Conservation (phyloP, 2,797 vertebrate species). For the Mastacembelus armatus region DNA sequence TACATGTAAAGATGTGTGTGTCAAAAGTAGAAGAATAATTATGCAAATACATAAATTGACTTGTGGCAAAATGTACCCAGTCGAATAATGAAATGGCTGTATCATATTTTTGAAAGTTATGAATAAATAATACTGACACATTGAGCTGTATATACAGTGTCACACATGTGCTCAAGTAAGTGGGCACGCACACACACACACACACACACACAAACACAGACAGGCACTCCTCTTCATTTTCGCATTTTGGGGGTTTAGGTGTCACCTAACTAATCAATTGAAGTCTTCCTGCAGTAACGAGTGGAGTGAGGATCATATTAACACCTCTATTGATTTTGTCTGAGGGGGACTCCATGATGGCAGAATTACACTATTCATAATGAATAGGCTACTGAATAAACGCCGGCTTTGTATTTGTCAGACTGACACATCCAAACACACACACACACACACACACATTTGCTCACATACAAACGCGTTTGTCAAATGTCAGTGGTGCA, state of each 20-base stretch:
- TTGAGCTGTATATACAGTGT: background rate
- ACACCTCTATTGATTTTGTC: slow-evolving; percentile 76
- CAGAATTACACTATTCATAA: slow-evolving; percentile 73
- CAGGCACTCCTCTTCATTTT: slow-evolving; percentile 10
- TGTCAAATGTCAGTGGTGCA: slow-evolving; percentile 66
- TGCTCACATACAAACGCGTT: slow-evolving; percentile 44
- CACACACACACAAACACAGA: slow-evolving; percentile 11
- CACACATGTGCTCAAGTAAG: too few species aligned
- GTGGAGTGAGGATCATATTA: slow-evolving; percentile 76
- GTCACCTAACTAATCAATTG: slow-evolving; percentile 76
- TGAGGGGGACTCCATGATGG: slow-evolving; percentile 64
- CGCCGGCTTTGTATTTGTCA: slow-evolving; percentile 50
- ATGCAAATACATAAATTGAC: background rate
- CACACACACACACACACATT: slow-evolving; percentile 7
- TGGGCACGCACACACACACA: slow-evolving; percentile 13
- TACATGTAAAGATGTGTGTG: background rate
- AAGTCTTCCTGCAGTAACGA: slow-evolving; percentile 72
- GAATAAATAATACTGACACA: too few species aligned
- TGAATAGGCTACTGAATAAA: slow-evolving; percentile 67
- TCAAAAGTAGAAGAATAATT: background rate
- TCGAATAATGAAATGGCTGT: background rate
- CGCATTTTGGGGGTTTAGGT: slow-evolving; percentile 51
- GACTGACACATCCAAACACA: slow-evolving; percentile 17
- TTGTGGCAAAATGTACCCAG: slow-evolving; percentile 18
- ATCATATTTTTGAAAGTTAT: slow-evolving; percentile 12